Percentiles rank a stretch among this genome's conserved stretches.
These are phyloP conservation scores for Tetragnatha montana DNA, from an alignment of 2,888 invertebrate genomes.

Conservation along the genomic window DNA sequence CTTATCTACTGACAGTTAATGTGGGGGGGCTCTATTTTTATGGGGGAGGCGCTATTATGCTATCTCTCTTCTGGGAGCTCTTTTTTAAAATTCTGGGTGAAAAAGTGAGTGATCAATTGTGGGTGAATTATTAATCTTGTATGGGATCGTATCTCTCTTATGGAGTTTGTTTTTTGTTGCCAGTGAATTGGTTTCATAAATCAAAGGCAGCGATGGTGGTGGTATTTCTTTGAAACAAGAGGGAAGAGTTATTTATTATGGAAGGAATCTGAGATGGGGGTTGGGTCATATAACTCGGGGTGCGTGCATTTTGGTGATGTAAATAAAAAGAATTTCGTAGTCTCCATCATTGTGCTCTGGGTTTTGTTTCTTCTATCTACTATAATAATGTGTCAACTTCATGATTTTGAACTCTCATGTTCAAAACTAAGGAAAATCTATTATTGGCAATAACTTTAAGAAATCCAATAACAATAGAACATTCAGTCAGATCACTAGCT, in stretches of 20 bases:
- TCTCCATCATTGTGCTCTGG: too few relatives aligned
- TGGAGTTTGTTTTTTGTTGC: not conserved
- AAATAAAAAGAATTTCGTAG: too few relatives aligned
- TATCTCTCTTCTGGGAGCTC: not conserved
- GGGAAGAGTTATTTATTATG: not conserved
- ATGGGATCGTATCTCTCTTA: not conserved
- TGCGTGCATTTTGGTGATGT: too few relatives aligned
- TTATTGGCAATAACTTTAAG: too few relatives aligned
- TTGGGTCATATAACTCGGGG: too few relatives aligned
- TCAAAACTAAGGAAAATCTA: too few relatives aligned
- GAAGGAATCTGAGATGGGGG: too few relatives aligned
- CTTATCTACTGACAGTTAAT: slow-evolving; percentile 51
- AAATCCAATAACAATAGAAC: too few relatives aligned
- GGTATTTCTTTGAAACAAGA: not conserved
- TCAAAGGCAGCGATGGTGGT: not conserved
- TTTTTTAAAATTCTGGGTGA: not conserved
- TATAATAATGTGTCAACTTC: too few relatives aligned
- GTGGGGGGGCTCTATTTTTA: slow-evolving; percentile 30
- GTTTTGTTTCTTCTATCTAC: too few relatives aligned
- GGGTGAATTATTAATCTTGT: not conserved
- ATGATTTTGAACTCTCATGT: too few relatives aligned
- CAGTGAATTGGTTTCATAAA: not conserved
- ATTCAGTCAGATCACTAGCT: too few relatives aligned
- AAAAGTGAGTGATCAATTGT: not conserved
- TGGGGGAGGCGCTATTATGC: slow-evolving; percentile 17